Base-by-base conservation (phyloP, 2,888 invertebrate genomes). In the Cephus pygmeus region DNA sequence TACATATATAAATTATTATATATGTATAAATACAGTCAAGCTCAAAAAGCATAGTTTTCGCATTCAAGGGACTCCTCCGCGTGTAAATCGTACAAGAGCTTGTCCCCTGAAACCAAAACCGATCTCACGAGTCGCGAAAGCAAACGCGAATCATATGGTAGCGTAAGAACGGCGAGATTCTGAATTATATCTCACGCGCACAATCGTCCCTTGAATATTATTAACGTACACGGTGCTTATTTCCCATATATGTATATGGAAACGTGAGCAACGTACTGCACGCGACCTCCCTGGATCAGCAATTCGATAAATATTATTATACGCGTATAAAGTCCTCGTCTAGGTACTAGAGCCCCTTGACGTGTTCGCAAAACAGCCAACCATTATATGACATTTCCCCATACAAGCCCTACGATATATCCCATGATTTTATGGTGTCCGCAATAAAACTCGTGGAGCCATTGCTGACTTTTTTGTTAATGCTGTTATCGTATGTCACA, bases 261-360 rank as follows among this genome's bases (percentile, higher is more conserved):
- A 31, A 71, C 71, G 30, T 30, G 31, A 34, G 1, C 30, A 23
- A 71, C 71, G 30, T 11, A 11, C 71, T 12, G 71, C 71, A 71
- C 71, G 71, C 71, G 30, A 71, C 71, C 9, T 34, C 30, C 30
- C 71, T 23, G 71, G 71, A 71, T 71, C 71, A 71, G 71, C 71
- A 9, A 33, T 30, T 71, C 11, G 71, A 71, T 71, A 71, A 71
- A 71, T 71, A 34, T 85, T 87, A 56, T 56, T 56, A 56, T 23
- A 56, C 23, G 56, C 56, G 23, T 23, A 23, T 23, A 56, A 23
- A 56, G 23, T 56, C 1, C 56, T 56, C 56, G 56, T 56, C 56
- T 56, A 56, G 23, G 56, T 56, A 56, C 56, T 23, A 9, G 6
- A 56, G 9, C 23, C 23, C 40, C 23, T 56, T 23, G 56, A 56